These are phyloP conservation scores for Coreius guichenoti DNA, from an alignment of 2,797 vertebrate genomes.

Conservation along the genomic window DNA sequence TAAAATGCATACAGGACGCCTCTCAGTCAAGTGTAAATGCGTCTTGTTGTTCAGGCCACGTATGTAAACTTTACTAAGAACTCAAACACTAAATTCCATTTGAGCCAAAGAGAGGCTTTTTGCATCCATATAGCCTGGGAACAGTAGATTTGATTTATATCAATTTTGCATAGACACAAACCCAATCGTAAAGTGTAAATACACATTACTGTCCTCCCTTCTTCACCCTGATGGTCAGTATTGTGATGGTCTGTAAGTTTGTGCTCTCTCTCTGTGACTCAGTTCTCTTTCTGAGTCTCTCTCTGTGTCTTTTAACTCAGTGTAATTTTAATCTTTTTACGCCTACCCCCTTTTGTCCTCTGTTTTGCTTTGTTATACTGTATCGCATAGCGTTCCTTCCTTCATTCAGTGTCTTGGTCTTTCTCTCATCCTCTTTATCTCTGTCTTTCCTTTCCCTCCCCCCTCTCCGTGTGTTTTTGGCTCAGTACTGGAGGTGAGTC, in stretches of 20 bases:
- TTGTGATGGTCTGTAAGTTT: neutral
- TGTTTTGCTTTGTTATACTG: slow-evolving; percentile 10
- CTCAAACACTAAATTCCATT: neutral
- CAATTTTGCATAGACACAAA: neutral
- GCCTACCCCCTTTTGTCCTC: slow-evolving; percentile 6
- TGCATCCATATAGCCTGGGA: neutral
- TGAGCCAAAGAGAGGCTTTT: neutral
- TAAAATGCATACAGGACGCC: neutral
- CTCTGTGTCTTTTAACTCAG: neutral
- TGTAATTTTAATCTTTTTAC: slow-evolving; percentile 10
- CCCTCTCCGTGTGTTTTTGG: slow-evolving; percentile 23
- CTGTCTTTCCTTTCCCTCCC: neutral
- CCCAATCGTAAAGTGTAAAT: neutral
- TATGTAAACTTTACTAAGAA: neutral
- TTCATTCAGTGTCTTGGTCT: slow-evolving; percentile 5
- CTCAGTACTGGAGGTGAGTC: slow-evolving; percentile 48
- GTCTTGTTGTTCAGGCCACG: neutral
- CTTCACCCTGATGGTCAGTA: neutral
- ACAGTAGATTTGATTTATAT: neutral
- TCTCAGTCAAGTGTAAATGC: neutral
- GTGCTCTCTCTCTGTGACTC: neutral
- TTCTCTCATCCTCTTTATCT: slow-evolving; percentile 23
- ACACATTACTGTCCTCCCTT: neutral
- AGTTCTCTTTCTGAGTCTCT: neutral
- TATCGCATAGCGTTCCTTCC: neutral